Evolutionary conservation across 2,888 invertebrate species (phyloP).

Genomic region (Cyclophora punctaria): DNA sequence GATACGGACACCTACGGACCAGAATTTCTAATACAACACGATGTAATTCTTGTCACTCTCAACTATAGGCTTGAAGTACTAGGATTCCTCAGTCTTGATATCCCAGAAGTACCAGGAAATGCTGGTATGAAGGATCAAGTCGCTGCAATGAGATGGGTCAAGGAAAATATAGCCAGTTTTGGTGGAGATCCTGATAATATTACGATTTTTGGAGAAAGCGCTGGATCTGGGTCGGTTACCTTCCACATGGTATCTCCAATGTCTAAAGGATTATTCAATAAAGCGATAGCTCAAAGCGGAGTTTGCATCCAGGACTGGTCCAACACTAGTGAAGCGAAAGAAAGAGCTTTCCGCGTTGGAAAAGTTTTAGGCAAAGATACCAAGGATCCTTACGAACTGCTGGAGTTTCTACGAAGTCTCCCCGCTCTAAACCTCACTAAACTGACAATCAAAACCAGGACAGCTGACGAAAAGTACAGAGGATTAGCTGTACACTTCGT

Average conservation of each 20-base stretch:
- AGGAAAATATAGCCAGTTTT: conserved; percentile 19
- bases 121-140: conserved; percentile 56
- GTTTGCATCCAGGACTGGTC: conserved; percentile 27
- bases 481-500: conserved; percentile 37
- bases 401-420: conserved; percentile 28
- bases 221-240: conserved; percentile 16
- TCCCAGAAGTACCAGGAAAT: conserved; percentile 68
- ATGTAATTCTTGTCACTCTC: conserved; percentile 37
- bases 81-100: conserved; percentile 66
- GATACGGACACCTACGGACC: conserved; percentile 31
- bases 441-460: conserved; percentile 25
- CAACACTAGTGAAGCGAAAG: conserved; percentile 18
- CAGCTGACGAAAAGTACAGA: conserved; percentile 33
- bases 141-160: conserved; percentile 22
- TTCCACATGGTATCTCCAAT: conserved; percentile 28
- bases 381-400: conserved; percentile 21
- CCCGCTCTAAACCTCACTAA: conserved; percentile 25
- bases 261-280: conserved; percentile 28
- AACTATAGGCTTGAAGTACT: conserved; percentile 63
- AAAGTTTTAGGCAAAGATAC: conserved; percentile 26
- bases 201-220: conserved; percentile 25
- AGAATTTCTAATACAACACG: conserved; percentile 15
- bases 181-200: conserved; percentile 25
- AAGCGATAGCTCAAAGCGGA: conserved; percentile 29
- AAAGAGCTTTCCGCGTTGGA: conserved; percentile 25